phyloP scores from a whole-genome alignment of 2,888 invertebrate genomes.

The Spialia ferax region DNA sequence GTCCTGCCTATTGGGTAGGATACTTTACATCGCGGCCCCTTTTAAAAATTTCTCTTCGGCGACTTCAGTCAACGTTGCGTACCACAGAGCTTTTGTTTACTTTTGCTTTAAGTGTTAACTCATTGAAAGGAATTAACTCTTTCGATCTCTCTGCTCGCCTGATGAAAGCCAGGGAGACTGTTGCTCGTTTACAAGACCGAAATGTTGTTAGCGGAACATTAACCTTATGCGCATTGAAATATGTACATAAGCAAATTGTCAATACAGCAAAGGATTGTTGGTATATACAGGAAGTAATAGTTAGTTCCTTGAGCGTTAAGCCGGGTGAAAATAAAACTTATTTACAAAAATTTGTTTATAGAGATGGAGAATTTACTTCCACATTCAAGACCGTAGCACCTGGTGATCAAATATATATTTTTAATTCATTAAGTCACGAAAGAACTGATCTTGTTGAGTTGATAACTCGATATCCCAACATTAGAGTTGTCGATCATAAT shows the following conservation, averaged over 20 bases:
- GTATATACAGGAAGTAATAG: constrained; percentile 71
- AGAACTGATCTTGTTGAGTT: constrained; percentile 93
- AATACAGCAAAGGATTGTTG: constrained; percentile 70
- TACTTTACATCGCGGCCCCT: constrained; percentile 96
- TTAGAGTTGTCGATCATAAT: constrained; percentile 90
- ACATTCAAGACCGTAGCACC: constrained; percentile 79
- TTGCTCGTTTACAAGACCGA: constrained; percentile 97
- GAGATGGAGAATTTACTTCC: constrained; percentile 74
- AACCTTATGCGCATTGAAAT: constrained; percentile 93
- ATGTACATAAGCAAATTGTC: constrained; percentile 90
- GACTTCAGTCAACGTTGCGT: constrained; percentile 92
- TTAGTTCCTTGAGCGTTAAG: constrained; percentile 89
- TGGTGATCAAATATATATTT: constrained; percentile 90
- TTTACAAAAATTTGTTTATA: constrained; percentile 71
- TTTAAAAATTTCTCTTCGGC: constrained; percentile 93
- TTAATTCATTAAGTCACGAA: constrained; percentile 93
- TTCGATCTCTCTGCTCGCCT: constrained; percentile 79
- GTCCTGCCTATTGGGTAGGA: constrained; percentile 94
- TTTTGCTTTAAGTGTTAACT: constrained; percentile 90
- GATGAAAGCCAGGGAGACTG: constrained; percentile 89
- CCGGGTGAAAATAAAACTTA: constrained; percentile 90
- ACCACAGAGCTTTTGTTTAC: constrained; percentile 95
- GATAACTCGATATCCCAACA: constrained; percentile 89
- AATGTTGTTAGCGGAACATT: constrained; percentile 99
- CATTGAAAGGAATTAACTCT: constrained; percentile 82